phyloP scores from a whole-genome alignment of 2,888 invertebrate species.

The Temnothorax unifasciatus region DNA sequence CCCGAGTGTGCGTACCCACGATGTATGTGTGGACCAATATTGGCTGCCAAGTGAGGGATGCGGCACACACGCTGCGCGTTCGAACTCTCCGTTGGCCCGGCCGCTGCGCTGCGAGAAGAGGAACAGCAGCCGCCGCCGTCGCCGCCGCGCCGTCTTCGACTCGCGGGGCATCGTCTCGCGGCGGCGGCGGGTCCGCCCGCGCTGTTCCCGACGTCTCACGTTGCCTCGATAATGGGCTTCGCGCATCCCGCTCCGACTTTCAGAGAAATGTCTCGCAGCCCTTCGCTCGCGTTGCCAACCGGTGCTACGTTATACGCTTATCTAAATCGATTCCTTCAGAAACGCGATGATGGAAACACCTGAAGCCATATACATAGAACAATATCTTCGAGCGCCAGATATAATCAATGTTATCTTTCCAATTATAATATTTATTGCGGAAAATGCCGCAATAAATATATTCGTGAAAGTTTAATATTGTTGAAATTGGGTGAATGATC shows the following conservation, averaged over 20 bases:
- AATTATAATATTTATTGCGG: neutral
- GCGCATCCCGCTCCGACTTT: conserved; percentile 42
- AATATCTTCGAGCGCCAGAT: neutral
- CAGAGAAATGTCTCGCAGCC: conserved; percentile 44
- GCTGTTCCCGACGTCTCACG: conserved; percentile 67
- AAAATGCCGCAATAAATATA: neutral
- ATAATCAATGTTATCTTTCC: neutral
- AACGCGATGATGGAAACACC: neutral
- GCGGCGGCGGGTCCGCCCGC: conserved; percentile 48
- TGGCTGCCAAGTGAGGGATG: conserved; percentile 80
- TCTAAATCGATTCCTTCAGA: conserved; percentile 13
- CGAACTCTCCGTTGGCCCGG: conserved; percentile 66
- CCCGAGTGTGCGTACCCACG: conserved; percentile 23
- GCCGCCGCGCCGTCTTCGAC: conserved; percentile 37
- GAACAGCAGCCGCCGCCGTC: conserved; percentile 13
- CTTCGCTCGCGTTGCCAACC: neutral
- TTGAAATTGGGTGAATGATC: neutral
- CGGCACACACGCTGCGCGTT: conserved; percentile 79
- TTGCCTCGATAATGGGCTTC: conserved; percentile 68
- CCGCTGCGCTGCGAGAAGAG: conserved; percentile 55
- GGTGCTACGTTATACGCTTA: conserved; percentile 2
- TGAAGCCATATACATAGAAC: neutral
- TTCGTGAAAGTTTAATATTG: neutral
- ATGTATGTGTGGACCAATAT: conserved; percentile 77
- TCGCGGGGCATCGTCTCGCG: conserved; percentile 9